phyloP scores from a whole-genome alignment of 1,140 invertebrate genomes.

The Babylonia areolata region DNA sequence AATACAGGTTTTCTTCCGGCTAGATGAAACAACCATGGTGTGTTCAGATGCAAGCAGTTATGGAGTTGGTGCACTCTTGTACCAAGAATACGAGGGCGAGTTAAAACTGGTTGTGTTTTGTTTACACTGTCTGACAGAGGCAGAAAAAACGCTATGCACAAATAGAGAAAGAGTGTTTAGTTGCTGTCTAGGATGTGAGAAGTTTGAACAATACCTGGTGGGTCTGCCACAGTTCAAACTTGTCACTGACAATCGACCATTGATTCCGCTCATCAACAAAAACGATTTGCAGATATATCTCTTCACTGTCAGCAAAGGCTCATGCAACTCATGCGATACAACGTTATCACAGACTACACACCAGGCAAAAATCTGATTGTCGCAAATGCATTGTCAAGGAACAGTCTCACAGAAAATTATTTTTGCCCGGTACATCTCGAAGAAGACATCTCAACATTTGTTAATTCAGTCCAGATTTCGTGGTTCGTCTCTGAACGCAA shows the following conservation, averaged over 20 bases:
- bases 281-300: constrained; percentile 43
- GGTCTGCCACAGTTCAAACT: constrained; percentile 64
- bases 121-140: no score
- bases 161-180: constrained; percentile 79
- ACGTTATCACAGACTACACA: constrained; percentile 27
- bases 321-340: constrained; percentile 47
- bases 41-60: no score
- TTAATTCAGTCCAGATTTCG: background rate
- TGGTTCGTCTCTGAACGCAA: background rate
- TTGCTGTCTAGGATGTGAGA: constrained; percentile 78
- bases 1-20: no score
- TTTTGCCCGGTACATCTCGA: background rate
- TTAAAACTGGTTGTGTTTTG: no score
- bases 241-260: constrained; percentile 69
- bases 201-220: constrained; percentile 78
- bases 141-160: constrained; percentile 77
- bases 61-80: no score
- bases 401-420: background rate
- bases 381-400: constrained; percentile 45
- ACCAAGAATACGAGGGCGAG: no score
- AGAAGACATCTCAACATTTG: background rate
- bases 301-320: constrained; percentile 47
- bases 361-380: constrained; percentile 50
- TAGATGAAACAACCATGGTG: no score
- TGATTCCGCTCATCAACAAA: constrained; percentile 58